These are phyloP conservation scores for Gallinago stenura DNA, from an alignment of 2,797 vertebrate species.

Conservation along the genomic window DNA sequence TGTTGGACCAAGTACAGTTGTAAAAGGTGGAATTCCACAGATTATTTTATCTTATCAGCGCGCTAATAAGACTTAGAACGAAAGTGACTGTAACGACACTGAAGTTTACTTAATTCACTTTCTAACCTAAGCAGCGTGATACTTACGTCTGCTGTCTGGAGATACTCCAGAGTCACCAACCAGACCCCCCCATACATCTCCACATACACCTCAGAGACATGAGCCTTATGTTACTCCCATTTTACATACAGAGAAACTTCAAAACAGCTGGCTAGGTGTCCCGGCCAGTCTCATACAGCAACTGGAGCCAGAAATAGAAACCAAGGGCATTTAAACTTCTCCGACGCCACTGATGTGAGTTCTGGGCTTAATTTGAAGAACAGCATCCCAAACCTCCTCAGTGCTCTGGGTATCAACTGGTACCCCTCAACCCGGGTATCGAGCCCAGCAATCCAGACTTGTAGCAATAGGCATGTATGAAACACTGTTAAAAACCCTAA, in stretches of 20 bases:
- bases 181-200: background rate
- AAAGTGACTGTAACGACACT: background rate
- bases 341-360: background rate
- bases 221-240: background rate
- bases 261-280: accelerated
- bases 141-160: background rate
- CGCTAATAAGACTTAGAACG: background rate
- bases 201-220: accelerated
- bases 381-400: background rate
- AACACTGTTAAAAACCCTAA: background rate
- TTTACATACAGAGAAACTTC: background rate
- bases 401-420: background rate
- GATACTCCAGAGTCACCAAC: background rate
- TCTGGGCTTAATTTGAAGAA: background rate
- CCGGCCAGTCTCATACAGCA: background rate
- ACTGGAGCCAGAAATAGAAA: accelerated
- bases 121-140: background rate
- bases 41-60: background rate
- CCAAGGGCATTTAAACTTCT: background rate
- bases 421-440: too few relatives aligned
- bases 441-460: background rate
- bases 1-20: background rate
- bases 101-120: background rate
- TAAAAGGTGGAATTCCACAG: background rate
- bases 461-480: background rate